phyloP scores from a whole-genome alignment of 2,797 vertebrate species.

The Cuniculus paca region DNA sequence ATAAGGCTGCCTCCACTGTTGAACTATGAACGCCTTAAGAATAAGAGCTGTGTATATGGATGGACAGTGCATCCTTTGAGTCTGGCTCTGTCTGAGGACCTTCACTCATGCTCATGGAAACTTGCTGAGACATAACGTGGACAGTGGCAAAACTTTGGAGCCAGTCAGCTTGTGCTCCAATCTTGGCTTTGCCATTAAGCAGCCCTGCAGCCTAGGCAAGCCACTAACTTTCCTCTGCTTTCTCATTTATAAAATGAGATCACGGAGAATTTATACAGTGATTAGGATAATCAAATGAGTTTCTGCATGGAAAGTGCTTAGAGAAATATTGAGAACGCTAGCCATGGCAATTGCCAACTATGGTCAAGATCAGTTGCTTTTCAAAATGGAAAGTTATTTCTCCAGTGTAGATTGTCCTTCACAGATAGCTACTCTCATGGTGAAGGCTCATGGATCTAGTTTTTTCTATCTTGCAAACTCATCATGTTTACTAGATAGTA shows the following conservation, averaged over 20 bases:
- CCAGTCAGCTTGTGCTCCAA: background rate
- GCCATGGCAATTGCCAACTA: background rate
- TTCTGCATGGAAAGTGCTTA: constrained; percentile 30
- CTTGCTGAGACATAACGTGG: background rate
- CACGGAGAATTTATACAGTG: background rate
- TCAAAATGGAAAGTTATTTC: constrained; percentile 25
- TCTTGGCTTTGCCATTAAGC: background rate
- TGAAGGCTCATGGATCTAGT: background rate
- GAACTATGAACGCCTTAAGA: background rate
- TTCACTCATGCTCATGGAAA: background rate
- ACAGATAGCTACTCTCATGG: background rate
- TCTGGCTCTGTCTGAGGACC: background rate
- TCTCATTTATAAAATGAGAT: background rate
- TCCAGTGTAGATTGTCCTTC: background rate
- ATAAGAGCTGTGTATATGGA: background rate
- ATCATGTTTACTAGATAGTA: background rate
- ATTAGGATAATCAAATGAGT: background rate
- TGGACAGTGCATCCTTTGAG: background rate
- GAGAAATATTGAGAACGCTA: background rate
- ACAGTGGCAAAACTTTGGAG: background rate
- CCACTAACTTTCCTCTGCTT: background rate
- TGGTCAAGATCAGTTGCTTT: background rate
- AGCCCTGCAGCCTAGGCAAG: background rate
- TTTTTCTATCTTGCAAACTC: background rate
- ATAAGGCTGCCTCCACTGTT: background rate